Evolutionary conservation across 2,888 invertebrate species (phyloP).

Genomic region (Zelleria hepariella): DNA sequence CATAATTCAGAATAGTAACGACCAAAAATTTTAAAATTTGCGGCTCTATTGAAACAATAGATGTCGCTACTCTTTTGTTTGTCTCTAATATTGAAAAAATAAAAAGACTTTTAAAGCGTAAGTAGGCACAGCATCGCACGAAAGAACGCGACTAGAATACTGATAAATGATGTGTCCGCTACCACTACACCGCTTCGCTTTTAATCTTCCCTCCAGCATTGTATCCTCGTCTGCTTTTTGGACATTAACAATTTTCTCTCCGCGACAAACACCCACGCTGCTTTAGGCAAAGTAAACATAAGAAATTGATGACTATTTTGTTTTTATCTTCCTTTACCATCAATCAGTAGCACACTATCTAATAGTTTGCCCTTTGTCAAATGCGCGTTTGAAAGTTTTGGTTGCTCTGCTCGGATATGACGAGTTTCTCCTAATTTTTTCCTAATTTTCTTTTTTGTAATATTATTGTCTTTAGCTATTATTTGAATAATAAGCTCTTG

Average conservation of each 20-base stretch:
- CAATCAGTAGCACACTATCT: constrained; percentile 41
- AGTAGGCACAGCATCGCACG: constrained; percentile 15
- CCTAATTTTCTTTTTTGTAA: too few relatives aligned
- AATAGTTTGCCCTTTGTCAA: constrained; percentile 26
- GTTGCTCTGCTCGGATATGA: background rate
- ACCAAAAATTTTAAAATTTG: too few relatives aligned
- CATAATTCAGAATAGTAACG: too few relatives aligned
- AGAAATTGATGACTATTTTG: constrained; percentile 51
- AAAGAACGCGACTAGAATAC: constrained; percentile 39
- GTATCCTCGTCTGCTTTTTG: constrained; percentile 57
- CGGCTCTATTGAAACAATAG: too few relatives aligned
- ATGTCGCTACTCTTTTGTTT: too few relatives aligned
- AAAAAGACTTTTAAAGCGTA: too few relatives aligned
- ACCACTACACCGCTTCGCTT: constrained; percentile 67
- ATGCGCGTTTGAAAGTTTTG: background rate
- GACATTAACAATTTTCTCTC: constrained; percentile 54
- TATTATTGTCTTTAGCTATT: background rate
- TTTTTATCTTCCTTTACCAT: constrained; percentile 49
- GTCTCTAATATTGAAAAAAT: background rate
- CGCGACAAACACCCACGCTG: constrained; percentile 44
- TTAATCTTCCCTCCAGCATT: constrained; percentile 62
- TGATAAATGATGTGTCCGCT: constrained; percentile 66
- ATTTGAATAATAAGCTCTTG: constrained; percentile 4
- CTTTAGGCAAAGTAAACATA: constrained; percentile 36
- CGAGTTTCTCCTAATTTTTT: too few relatives aligned